phyloP scores from a whole-genome alignment of 2,888 invertebrate species.

The Diogma glabrata region DNA sequence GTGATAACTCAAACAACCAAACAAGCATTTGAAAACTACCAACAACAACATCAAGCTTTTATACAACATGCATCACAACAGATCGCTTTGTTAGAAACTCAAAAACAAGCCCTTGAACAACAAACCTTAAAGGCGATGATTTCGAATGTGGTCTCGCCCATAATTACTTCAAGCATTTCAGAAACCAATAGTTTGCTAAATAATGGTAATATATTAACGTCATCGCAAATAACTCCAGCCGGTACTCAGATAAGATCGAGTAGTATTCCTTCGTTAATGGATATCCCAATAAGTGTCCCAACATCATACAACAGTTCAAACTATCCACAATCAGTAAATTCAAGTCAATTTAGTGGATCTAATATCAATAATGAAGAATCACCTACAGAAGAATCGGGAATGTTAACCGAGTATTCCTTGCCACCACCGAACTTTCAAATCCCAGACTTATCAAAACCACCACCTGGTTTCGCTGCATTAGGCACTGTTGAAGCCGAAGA shows the following conservation, averaged over 20 bases:
- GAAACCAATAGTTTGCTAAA: background rate
- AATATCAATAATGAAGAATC: background rate
- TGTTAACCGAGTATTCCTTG: conserved; percentile 14
- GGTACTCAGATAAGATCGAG: conserved; percentile 26
- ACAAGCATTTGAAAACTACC: conserved; percentile 73
- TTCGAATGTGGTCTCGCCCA: conserved; percentile 24
- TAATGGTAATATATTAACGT: conserved; percentile 6
- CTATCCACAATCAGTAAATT: background rate
- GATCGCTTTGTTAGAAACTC: conserved; percentile 72
- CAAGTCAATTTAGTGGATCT: conserved; percentile 1
- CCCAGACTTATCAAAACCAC: conserved; percentile 78
- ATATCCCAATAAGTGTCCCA: conserved; percentile 38
- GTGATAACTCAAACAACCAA: conserved; percentile 71
- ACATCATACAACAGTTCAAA: conserved; percentile 27
- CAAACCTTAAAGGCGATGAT: conserved; percentile 27
- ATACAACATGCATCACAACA: conserved; percentile 83
- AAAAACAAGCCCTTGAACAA: conserved; percentile 49
- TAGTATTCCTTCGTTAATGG: conserved; percentile 24
- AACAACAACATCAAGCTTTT: conserved; percentile 92
- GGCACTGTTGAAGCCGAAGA: conserved; percentile 42
- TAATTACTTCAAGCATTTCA: conserved; percentile 21
- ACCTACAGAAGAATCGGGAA: background rate
- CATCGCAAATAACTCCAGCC: conserved; percentile 18
- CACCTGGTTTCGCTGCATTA: conserved; percentile 56
- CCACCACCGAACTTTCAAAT: conserved; percentile 45